Base-by-base conservation (phyloP, 2,797 vertebrate genomes). In the Antrozous pallidus region DNA sequence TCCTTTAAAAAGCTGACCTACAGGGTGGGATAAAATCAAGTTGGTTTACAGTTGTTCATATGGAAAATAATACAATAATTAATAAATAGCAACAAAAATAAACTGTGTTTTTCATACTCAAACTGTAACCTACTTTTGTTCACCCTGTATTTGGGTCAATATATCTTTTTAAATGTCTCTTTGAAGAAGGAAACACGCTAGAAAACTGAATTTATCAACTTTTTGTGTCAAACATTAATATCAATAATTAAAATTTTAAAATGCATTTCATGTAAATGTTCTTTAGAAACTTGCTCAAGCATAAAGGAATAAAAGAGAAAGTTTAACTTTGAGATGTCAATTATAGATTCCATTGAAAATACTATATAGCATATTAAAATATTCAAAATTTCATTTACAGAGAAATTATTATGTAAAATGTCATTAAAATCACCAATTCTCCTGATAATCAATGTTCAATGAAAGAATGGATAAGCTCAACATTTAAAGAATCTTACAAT, bases 341-440 rank as follows among this genome's bases (percentile, higher is more conserved):
- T 96, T 97, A 95, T 91, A 96, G 97, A 96, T 96, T 96, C 88
- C 89, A 96, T 95, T 96, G 88, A 92, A 95, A 96, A 93, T 90
- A 75, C 13, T 36, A 69, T 67, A 84, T 71, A 94, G 24, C 56
- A 92, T 96, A 96, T 95, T 96, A 96, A 96, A 96, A 97, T 96
- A 97, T 96, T 96, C 26, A 96, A 94, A 96, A 96, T 92, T 69
- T 93, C 82, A 97, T 96, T 96, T 95, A 95, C 67, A 49, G 47
- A 95, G 69, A 95, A 93, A 96, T 97, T 95, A 93, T 95, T 94
- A 91, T 93, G 71, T 78, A 94, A 94, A 92, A 92, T 91, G 36
- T 6, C 63, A 94, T 94, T 95, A 84, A 95, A 96, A 89, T 92
- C 22, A 78, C 8, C 10, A 42, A 9, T 49, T 94, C 28, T 95